These are phyloP conservation scores for Desmophyllum pertusum DNA, from an alignment of 92 coral and sea anemone species.

Conservation along the genomic window DNA sequence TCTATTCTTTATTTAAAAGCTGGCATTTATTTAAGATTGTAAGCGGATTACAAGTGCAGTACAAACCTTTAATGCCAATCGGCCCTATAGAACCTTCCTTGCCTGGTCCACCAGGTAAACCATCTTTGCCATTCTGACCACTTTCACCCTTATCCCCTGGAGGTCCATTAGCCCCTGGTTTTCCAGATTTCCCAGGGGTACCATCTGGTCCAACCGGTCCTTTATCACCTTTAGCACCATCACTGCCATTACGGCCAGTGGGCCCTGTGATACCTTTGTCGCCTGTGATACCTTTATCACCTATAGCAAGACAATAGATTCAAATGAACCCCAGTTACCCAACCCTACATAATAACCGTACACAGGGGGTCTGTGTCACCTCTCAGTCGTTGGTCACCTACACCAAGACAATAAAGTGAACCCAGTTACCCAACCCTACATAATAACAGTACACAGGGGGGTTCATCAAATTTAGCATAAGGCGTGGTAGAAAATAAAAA, in stretches of 20 bases:
- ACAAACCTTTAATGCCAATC: constrained; percentile 20
- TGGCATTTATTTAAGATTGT: background rate
- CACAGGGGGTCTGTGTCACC: no score
- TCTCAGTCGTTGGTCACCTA: no score
- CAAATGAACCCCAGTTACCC: no score
- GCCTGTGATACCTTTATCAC: constrained; percentile 40
- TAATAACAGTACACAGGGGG: no score
- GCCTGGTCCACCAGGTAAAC: constrained; percentile 70
- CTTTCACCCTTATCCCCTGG: constrained; percentile 52
- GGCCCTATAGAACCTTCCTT: background rate
- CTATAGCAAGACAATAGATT: constrained; percentile 6
- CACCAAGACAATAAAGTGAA: no score
- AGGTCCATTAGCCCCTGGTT: constrained; percentile 46
- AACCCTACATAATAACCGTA: no score
- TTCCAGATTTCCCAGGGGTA: constrained; percentile 50
- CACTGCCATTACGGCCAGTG: constrained; percentile 39
- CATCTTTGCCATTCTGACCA: constrained; percentile 58
- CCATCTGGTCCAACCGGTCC: constrained; percentile 52
- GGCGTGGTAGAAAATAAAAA: no score
- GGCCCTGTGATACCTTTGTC: constrained; percentile 26
- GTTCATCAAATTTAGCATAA: no score
- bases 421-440: no score
- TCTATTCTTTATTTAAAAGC: background rate
- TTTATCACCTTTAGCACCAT: constrained; percentile 46
- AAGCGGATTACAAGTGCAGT: background rate